phyloP scores from a whole-genome alignment of 2,888 invertebrate genomes.

The Cistogaster globosa region DNA sequence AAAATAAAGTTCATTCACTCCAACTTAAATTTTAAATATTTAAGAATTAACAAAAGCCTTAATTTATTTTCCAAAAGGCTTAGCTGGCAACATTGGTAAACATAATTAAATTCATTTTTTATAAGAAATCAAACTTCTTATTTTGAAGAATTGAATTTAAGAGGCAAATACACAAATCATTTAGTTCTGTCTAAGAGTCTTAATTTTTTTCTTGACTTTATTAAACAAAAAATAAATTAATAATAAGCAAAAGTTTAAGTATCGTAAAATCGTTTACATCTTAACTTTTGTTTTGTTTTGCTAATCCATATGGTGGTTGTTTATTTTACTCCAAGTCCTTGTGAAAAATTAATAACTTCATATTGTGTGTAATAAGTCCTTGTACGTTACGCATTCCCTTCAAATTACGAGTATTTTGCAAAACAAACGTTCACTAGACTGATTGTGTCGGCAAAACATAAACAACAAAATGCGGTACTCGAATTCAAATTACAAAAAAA shows the following conservation, averaged over 20 bases:
- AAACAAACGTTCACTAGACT: slow-evolving; percentile 47
- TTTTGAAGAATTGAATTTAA: too few species aligned
- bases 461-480: slow-evolving; percentile 28
- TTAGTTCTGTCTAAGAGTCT: too few species aligned
- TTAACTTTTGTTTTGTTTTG: slow-evolving; percentile 5
- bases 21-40: too few species aligned
- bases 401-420: slow-evolving; percentile 35
- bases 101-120: too few species aligned
- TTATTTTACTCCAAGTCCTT: slow-evolving; percentile 35
- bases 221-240: neutral
- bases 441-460: slow-evolving; percentile 57
- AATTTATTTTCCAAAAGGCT: too few species aligned
- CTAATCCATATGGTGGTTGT: slow-evolving; percentile 35
- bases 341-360: slow-evolving; percentile 43
- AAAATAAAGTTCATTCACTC: too few species aligned
- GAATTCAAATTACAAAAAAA: slow-evolving; percentile 16
- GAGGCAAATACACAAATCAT: too few species aligned
- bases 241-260: slow-evolving; percentile 1
- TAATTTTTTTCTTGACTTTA: too few species aligned
- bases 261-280: neutral
- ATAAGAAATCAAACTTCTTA: too few species aligned
- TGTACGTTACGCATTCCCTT: slow-evolving; percentile 48
- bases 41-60: too few species aligned
- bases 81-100: too few species aligned
- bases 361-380: slow-evolving; percentile 20